These are phyloP conservation scores for Pelobates fuscus DNA, from an alignment of 2,113 vertebrate species.

Conservation along the genomic window DNA sequence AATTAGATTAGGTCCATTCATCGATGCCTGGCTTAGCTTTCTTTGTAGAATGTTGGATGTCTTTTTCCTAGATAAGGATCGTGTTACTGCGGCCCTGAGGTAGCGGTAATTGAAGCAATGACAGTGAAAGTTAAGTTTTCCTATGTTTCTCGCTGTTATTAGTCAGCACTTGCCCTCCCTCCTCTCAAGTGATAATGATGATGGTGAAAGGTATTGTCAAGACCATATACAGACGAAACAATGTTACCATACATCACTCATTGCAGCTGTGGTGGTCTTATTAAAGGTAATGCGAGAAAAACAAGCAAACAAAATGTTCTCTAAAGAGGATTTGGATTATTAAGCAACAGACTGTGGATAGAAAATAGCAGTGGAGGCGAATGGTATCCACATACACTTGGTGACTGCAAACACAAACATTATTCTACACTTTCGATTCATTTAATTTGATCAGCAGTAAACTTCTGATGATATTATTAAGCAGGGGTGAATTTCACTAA, in stretches of 20 bases:
- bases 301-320: conserved; percentile 49
- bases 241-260: conserved; percentile 45
- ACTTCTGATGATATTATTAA: no score
- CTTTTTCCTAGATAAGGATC: conserved; percentile 38
- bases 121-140: conserved; percentile 48
- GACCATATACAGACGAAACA: conserved; percentile 31
- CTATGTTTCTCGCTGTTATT: conserved; percentile 40
- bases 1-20: conserved; percentile 5
- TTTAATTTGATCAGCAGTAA: no score
- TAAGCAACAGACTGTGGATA: conserved; percentile 13
- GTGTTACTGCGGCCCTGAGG: conserved; percentile 38
- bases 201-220: conserved; percentile 50
- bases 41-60: conserved; percentile 32
- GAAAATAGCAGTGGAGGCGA: neutral
- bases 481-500: no score
- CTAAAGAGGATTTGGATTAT: conserved; percentile 16
- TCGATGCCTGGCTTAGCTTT: conserved; percentile 17
- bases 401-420: no score
- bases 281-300: conserved; percentile 47
- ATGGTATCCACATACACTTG: no score
- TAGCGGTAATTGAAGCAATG: conserved; percentile 49
- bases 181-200: conserved; percentile 39
- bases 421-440: no score
- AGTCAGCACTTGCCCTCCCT: conserved; percentile 43
- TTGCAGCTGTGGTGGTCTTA: conserved; percentile 47